A percentile compares a stretch with the other conserved stretches of the same genome.
These are phyloP conservation scores for Ephestia elutella DNA, from an alignment of 1,140 invertebrate genomes.

Conservation along the genomic window DNA sequence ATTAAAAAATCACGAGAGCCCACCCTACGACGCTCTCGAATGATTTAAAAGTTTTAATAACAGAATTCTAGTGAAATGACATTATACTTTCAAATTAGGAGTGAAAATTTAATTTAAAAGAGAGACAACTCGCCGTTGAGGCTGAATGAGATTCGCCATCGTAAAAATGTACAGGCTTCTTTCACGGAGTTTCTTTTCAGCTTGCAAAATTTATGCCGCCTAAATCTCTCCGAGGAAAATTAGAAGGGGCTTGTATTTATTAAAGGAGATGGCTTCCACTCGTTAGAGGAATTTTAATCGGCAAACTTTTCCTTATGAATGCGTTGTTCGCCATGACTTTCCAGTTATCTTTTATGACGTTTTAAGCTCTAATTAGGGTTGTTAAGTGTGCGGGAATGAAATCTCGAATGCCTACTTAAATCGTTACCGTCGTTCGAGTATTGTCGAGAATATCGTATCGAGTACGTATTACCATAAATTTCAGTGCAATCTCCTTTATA, in stretches of 20 bases:
- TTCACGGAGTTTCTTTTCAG: conserved; percentile 70
- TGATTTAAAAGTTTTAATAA: conserved; percentile 77
- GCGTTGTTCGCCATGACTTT: conserved; percentile 52
- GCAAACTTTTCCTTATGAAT: conserved; percentile 70
- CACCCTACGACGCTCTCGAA: conserved; percentile 64
- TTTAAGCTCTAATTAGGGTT: conserved; percentile 66
- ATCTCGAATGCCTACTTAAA: conserved; percentile 37
- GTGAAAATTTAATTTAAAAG: conserved; percentile 77
- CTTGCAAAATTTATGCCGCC: conserved; percentile 64
- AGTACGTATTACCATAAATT: too few relatives aligned
- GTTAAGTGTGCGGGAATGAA: conserved; percentile 57
- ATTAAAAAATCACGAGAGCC: conserved; percentile 70
- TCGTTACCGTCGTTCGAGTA: neutral
- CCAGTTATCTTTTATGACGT: conserved; percentile 70
- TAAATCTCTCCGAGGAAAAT: conserved; percentile 71
- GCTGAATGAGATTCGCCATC: conserved; percentile 66
- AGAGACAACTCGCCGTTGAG: conserved; percentile 67
- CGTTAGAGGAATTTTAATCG: conserved; percentile 73
- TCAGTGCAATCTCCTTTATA: neutral
- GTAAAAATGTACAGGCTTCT: conserved; percentile 73
- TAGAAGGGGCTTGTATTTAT: conserved; percentile 70
- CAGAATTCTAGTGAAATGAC: conserved; percentile 74
- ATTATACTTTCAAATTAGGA: conserved; percentile 77
- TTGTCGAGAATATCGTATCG: conserved; percentile 6
- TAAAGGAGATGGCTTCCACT: conserved; percentile 64